A percentile compares a stretch with the other conserved stretches of the same genome.
Evolutionary conservation across 2,888 invertebrate genomes (phyloP).

Genomic region (Zele albiditarsus): DNA sequence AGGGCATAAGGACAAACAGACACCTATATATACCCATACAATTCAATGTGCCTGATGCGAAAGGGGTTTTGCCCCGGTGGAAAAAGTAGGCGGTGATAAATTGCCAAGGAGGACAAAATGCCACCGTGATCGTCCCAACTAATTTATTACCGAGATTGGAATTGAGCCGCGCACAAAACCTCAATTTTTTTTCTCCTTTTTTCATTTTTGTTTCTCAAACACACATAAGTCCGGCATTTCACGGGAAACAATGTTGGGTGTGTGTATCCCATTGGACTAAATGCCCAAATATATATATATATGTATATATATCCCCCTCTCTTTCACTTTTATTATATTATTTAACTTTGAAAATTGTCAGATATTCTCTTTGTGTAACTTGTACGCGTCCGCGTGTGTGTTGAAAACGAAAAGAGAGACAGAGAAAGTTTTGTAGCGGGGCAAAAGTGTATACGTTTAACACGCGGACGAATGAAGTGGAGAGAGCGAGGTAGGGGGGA

Average conservation of each 20-base stretch:
- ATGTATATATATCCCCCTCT: not conserved
- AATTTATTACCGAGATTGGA: constrained; percentile 70
- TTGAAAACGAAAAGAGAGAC: constrained; percentile 38
- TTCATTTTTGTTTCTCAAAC: not conserved
- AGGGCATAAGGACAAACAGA: not conserved
- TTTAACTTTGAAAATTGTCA: constrained; percentile 16
- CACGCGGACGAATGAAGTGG: constrained; percentile 41
- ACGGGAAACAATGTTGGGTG: constrained; percentile 65
- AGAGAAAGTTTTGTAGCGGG: constrained; percentile 42
- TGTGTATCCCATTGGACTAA: constrained; percentile 46
- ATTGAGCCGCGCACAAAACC: constrained; percentile 65
- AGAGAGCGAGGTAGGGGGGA: constrained; percentile 47
- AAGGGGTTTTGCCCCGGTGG: constrained; percentile 20
- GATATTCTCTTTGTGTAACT: constrained; percentile 36
- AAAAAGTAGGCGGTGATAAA: constrained; percentile 61
- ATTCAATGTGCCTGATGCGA: not conserved
- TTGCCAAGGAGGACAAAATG: constrained; percentile 67
- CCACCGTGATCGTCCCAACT: constrained; percentile 70
- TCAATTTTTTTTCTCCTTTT: not conserved
- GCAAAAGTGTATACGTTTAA: constrained; percentile 23
- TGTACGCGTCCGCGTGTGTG: constrained; percentile 43
- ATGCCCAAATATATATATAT: constrained; percentile 33
- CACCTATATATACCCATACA: not conserved
- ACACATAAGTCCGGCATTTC: constrained; percentile 39
- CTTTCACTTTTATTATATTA: constrained; percentile 1